Base-by-base conservation (phyloP, 2,113 vertebrate species). In the Corydoras maculifer region DNA sequence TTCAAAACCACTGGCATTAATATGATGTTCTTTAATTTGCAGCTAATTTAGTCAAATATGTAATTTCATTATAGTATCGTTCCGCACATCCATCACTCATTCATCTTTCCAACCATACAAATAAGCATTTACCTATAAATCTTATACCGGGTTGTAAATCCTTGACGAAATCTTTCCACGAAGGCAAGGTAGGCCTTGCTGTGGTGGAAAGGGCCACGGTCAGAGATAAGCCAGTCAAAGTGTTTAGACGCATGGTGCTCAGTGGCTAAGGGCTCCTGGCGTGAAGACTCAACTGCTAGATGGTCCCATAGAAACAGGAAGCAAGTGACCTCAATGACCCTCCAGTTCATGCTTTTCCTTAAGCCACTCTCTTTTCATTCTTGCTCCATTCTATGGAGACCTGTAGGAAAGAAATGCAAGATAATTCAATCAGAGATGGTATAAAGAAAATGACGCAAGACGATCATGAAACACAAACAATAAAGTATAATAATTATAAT, bases 311-410 rank as follows among this genome's bases (percentile, higher is more conserved):
- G 90, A 96, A 98, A 96, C 94, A 99, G 97, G 94, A 98, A 93
- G 94, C 94, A 99, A 93, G 96, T 95, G 91, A 98, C 94, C 94
- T 97, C 94, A 97, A 94, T 93, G 94, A 96, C 92, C 94, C 97
- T 97, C 95, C 97, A 99, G 97, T 97, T 97, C 97, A 99, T 98
- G 96, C 96, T 98, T 98, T 95, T 95, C 95, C 91, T 93, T 94
- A 92, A 93, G 93, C 96, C 94, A 93, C 92, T 94, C 92, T 91
- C 93, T 94, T 96, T 92, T 99, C 97, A 99, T 99, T 99, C 96
- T 99, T 94, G 94, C 96, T 98, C 96, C 97, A 99, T 99, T 94
- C 90, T 96, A 89, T 91, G 96, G 97, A 95, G 95, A 96, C 97
- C 95, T 99, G 84, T 25, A 25, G 18, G 18, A 25, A 25, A 25